Percentiles rank a stretch among this genome's conserved stretches.
phyloP scores from a whole-genome alignment of 2,888 invertebrate species.

The Sturmia bella region DNA sequence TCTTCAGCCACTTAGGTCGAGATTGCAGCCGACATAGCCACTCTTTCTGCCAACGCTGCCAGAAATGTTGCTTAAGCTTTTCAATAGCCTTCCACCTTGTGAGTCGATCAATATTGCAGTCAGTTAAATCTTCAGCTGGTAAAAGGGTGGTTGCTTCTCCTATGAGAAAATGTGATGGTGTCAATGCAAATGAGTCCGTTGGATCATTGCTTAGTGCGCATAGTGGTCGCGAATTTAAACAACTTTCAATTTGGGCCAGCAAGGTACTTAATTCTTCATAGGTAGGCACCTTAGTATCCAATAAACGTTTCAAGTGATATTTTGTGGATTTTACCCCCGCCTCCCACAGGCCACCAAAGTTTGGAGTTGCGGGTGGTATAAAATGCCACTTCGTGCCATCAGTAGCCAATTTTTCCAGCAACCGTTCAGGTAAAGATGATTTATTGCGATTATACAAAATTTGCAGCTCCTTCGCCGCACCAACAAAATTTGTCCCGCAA shows the following conservation, averaged over 20 bases:
- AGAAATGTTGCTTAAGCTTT: slow-evolving; percentile 61
- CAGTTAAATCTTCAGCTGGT: slow-evolving; percentile 21
- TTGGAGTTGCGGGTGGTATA: slow-evolving; percentile 42
- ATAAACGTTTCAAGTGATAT: slow-evolving; percentile 24
- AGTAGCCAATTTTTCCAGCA: slow-evolving; percentile 8
- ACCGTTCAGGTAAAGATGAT: slow-evolving; percentile 1
- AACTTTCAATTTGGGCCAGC: slow-evolving; percentile 42
- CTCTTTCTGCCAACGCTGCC: slow-evolving; percentile 63
- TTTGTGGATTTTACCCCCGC: no score
- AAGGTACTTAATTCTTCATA: slow-evolving; percentile 40
- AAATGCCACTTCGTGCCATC: slow-evolving; percentile 40
- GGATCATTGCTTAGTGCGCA: slow-evolving; percentile 41
- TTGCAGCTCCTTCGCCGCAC: slow-evolving; percentile 42
- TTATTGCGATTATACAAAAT: slow-evolving; percentile 15
- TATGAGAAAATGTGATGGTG: slow-evolving; percentile 40
- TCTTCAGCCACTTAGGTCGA: slow-evolving; percentile 52
- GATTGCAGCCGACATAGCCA: slow-evolving; percentile 57
- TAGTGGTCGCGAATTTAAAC: slow-evolving; percentile 44
- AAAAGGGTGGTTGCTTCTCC: not conserved
- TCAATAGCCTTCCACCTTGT: slow-evolving; percentile 38
- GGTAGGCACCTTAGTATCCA: not conserved
- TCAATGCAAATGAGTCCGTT: slow-evolving; percentile 18
- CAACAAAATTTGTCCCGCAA: slow-evolving; percentile 34
- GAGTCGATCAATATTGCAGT: slow-evolving; percentile 8
- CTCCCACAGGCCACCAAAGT: no score